phyloP scores from a whole-genome alignment of 2,113 vertebrate species.

The Ammodytes dubius region DNA sequence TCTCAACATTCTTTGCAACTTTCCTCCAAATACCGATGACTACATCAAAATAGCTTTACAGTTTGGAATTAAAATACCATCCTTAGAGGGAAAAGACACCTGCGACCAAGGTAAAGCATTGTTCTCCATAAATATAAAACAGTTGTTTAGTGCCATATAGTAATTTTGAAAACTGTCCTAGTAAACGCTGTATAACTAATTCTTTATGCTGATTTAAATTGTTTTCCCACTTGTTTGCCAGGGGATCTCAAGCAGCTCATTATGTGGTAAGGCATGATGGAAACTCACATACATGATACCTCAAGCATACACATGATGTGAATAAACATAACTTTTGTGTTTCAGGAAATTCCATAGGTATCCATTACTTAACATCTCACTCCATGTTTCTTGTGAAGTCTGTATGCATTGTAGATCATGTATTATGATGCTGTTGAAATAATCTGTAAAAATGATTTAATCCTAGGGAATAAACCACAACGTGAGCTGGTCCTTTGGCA shows the following conservation, averaged over 20 bases:
- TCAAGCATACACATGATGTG: neutral
- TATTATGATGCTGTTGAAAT: neutral
- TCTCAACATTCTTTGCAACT: slow-evolving; percentile 51
- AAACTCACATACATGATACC: neutral
- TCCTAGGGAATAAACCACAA: slow-evolving; percentile 84
- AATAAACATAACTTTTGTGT: neutral
- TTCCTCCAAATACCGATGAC: slow-evolving; percentile 72
- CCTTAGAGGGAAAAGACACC: slow-evolving; percentile 65
- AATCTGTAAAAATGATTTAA: slow-evolving; percentile 12
- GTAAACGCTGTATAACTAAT: neutral
- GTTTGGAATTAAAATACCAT: slow-evolving; percentile 76
- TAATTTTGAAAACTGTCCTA: neutral
- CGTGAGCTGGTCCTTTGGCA: slow-evolving; percentile 84
- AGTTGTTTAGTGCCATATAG: too few species aligned
- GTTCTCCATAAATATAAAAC: neutral
- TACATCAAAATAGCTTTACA: slow-evolving; percentile 79
- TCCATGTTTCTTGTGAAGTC: neutral
- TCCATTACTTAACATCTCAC: neutral
- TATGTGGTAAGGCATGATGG: slow-evolving; percentile 82
- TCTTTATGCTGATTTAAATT: neutral
- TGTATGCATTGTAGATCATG: neutral
- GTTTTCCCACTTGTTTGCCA: slow-evolving; percentile 57
- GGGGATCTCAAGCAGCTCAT: slow-evolving; percentile 88
- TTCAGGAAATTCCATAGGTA: neutral
- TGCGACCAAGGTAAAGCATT: slow-evolving; percentile 81